Conservation (phyloP, 2,113 vertebrate genomes). For the Mobula birostris region DNA sequence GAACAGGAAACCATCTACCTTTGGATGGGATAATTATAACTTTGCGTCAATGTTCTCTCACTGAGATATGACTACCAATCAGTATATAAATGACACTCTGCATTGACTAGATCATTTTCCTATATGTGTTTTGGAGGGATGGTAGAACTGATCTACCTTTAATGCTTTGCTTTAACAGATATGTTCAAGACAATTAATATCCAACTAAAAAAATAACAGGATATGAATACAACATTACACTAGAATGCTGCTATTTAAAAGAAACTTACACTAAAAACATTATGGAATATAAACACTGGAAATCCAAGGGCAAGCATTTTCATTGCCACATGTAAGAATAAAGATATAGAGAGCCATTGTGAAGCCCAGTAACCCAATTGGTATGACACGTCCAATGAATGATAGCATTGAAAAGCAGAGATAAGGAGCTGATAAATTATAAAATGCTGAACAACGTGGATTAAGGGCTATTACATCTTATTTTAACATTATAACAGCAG, state of each 20-base stretch:
- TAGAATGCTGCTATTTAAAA: neutral
- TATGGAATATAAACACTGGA: slow-evolving; percentile 12
- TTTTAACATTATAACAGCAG: slow-evolving; percentile 6
- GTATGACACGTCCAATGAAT: neutral
- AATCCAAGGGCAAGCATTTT: slow-evolving; percentile 1
- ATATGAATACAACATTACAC: neutral
- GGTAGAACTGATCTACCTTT: neutral
- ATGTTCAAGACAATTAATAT: neutral
- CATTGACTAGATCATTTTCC: neutral
- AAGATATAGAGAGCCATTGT: neutral
- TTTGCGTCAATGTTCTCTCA: neutral
- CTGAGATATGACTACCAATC: neutral
- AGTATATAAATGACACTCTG: neutral
- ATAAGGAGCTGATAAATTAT: neutral
- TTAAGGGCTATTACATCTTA: neutral
- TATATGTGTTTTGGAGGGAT: neutral
- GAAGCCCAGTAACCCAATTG: neutral
- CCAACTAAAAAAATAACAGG: neutral
- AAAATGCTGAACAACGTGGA: slow-evolving; percentile 2
- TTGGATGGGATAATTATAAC: neutral
- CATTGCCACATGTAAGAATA: neutral
- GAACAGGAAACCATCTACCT: neutral
- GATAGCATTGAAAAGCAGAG: neutral
- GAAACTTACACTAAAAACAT: neutral
- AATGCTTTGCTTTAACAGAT: neutral